Evolutionary conservation across 2,888 invertebrate species (phyloP).

Genomic region (Clunio marinus): DNA sequence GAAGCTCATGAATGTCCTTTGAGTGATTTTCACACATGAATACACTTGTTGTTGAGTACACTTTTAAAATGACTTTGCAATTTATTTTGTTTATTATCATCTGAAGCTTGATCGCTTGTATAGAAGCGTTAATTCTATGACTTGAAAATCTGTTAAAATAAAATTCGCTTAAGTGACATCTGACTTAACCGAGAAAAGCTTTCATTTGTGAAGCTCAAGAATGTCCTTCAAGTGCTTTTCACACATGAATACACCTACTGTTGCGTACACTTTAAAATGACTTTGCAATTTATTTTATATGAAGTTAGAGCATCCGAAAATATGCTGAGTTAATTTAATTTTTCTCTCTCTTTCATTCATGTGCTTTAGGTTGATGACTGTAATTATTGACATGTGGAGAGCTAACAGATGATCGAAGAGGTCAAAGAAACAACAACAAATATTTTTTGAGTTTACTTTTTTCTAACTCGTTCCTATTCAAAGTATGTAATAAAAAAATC

Average conservation of each 20-base stretch:
- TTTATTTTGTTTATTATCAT: too few relatives aligned
- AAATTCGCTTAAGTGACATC: not conserved
- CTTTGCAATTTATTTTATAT: not conserved
- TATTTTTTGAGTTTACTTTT: not conserved
- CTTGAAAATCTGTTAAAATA: too few relatives aligned
- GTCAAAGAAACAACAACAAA: not conserved
- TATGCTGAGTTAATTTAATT: not conserved
- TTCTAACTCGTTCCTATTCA: too few relatives aligned
- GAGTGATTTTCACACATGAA: not conserved
- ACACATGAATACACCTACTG: not conserved
- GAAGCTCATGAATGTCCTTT: not conserved
- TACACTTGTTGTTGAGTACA: not conserved
- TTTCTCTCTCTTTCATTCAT: not conserved
- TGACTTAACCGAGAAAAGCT: too few relatives aligned
- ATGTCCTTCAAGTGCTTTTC: not conserved
- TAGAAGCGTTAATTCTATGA: too few relatives aligned
- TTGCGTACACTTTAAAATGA: not conserved
- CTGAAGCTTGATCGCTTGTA: too few relatives aligned
- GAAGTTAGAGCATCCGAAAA: not conserved
- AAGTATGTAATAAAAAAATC: too few relatives aligned
- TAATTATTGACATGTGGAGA: not conserved
- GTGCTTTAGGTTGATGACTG: not conserved
- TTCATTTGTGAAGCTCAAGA: not conserved
- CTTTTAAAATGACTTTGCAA: not conserved
- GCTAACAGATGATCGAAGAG: not conserved